Evolutionary conservation across 2,888 invertebrate genomes (phyloP), one percentile per base, ranked within the genome.

Genomic region (Archips xylosteana): DNA sequence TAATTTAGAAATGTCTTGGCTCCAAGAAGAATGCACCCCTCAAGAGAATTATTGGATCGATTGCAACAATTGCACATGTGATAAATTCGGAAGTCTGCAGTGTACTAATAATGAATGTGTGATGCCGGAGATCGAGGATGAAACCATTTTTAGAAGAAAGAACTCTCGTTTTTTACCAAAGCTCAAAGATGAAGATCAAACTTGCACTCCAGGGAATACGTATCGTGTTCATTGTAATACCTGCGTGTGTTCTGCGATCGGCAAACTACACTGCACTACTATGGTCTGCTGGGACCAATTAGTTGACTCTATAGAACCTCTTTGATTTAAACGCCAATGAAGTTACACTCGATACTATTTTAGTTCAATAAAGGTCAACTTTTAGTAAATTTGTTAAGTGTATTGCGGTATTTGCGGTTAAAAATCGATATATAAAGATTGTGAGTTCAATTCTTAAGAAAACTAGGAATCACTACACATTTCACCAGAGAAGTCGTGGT

Each of bases 201-300:
- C 23, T 0, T 91, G 90, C 68, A 57, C 45, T 4, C 86, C 89
- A 0, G 85, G 85, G 15, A 70, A 74, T n/a, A 81, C 77, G 45
- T 90, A 90, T 76, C 81, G 83, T 61, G 79, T 79, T 2, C 79
- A 81, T 67, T 90, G 90, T 70, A 90, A 90, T 59, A 82, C 82
- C 0, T 90, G 90, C 66, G 51, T 80, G 2, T 90, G 90, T 76
- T 79, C 81, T 4, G 32, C 65, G 0, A 76, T 78, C 8, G 79
- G 78, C 0, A 45, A 71, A 2, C 77, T 85, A 2, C 71, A 79
- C 1, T 90, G 90, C 66, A 87, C 87, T 0, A 84, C 83, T 0
- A 88, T 88, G 88, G 73, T 87, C 5, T 90, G 90, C 74, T 77
- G 84, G 49, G 78, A 83, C 23, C 79, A 85, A 61, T 68, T 80